A percentile compares a stretch with the other conserved stretches of the same genome.
Evolutionary conservation across 92 coral and sea anemone genomes (phyloP).

Genomic region (Phenganax stokvisi): DNA sequence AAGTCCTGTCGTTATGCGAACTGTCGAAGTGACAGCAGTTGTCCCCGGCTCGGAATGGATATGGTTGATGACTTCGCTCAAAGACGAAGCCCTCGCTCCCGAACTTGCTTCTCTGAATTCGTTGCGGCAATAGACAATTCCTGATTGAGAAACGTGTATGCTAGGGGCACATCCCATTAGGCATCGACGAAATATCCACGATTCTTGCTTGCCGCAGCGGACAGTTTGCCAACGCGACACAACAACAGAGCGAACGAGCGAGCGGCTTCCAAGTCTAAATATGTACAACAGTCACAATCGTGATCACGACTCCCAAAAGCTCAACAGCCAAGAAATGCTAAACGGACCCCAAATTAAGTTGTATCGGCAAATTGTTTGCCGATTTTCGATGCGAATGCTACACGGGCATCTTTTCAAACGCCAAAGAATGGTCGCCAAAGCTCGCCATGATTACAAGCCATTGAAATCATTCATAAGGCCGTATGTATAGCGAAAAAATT

Average conservation of each 20-base stretch:
- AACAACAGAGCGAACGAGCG: not conserved
- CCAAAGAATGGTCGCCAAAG: slow-evolving; percentile 3
- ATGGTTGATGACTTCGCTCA: slow-evolving; percentile 99
- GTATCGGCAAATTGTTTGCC: slow-evolving; percentile 17
- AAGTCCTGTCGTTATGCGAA: slow-evolving; percentile 79
- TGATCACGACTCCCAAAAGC: slow-evolving; percentile 1
- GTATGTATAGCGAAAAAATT: slow-evolving; percentile 26
- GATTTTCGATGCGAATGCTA: slow-evolving; percentile 1
- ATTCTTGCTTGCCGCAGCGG: slow-evolving; percentile 25
- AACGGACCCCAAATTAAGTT: not conserved
- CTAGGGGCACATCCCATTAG: slow-evolving; percentile 99
- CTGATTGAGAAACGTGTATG: slow-evolving; percentile 98
- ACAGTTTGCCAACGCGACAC: slow-evolving; percentile 1
- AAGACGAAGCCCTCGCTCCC: slow-evolving; percentile 88
- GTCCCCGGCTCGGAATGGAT: slow-evolving; percentile 97
- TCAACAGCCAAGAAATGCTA: not conserved
- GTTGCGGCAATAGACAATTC: slow-evolving; percentile 88
- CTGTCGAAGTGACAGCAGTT: slow-evolving; percentile 78
- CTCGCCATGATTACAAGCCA: slow-evolving; percentile 23
- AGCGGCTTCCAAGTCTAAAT: not conserved
- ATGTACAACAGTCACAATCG: not conserved
- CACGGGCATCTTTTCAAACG: slow-evolving; percentile 21
- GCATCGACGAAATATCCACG: slow-evolving; percentile 26
- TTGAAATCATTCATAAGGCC: slow-evolving; percentile 39
- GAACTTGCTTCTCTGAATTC: slow-evolving; percentile 94